Conservation (phyloP, 2,888 invertebrate species). For the Oxystoma pomonae region DNA sequence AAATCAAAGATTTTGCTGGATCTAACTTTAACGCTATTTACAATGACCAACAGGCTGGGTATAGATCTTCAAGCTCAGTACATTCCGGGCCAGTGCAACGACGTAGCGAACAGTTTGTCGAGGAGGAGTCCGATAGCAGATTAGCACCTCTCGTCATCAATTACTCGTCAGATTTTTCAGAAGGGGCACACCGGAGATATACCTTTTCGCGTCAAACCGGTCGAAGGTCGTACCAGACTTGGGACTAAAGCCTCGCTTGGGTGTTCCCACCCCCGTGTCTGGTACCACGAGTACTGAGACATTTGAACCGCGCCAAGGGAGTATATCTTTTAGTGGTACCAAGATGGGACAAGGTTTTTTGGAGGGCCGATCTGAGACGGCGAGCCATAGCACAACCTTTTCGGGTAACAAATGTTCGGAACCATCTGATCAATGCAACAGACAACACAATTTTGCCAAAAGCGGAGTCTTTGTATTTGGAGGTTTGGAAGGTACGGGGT, state of each 20-base stretch:
- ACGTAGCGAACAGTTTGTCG: conserved; percentile 26
- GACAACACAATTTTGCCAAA: conserved; percentile 23
- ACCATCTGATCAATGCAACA: background rate
- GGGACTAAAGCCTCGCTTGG: conserved; percentile 27
- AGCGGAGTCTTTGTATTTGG: conserved; percentile 19
- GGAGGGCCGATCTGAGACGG: conserved; percentile 22
- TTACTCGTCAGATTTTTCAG: conserved; percentile 17
- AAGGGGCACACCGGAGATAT: conserved; percentile 25
- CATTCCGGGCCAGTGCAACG: conserved; percentile 25
- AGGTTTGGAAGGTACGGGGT: background rate
- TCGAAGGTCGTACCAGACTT: conserved; percentile 24
- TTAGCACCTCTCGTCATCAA: too few relatives aligned
- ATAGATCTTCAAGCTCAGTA: too few relatives aligned
- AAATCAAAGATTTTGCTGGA: conserved; percentile 13
- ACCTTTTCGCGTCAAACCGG: conserved; percentile 21
- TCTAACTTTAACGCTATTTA: conserved; percentile 10
- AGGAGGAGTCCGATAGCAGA: too few relatives aligned
- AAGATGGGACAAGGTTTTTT: conserved; percentile 31
- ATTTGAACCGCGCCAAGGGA: conserved; percentile 27
- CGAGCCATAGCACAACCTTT: background rate
- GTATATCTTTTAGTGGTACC: conserved; percentile 28
- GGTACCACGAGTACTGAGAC: conserved; percentile 28
- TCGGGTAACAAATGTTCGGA: background rate
- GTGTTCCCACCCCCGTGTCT: conserved; percentile 35
- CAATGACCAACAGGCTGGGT: too few relatives aligned